Conservation (phyloP, 2,888 invertebrate species). For the Deilephila elpenor region DNA sequence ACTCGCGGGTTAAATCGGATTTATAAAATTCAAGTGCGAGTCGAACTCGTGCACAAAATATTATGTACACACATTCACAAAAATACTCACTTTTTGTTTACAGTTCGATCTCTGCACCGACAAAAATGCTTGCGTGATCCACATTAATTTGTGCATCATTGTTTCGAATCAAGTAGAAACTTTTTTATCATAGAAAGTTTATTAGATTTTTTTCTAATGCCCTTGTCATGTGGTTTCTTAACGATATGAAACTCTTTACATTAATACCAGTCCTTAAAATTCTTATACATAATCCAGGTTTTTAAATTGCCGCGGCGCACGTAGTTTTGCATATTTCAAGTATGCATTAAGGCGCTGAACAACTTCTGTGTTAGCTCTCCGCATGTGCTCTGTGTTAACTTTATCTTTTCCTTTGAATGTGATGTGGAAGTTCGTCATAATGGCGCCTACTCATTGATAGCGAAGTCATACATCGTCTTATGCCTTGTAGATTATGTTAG, state of each 20-base stretch:
- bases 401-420: slow-evolving; percentile 27
- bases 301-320: slow-evolving; percentile 41
- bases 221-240: too few relatives aligned
- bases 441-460: slow-evolving; percentile 11
- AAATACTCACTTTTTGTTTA: too few relatives aligned
- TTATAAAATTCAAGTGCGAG: too few relatives aligned
- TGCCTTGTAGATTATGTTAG: not conserved
- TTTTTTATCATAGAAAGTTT: too few relatives aligned
- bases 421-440: not conserved
- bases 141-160: too few relatives aligned
- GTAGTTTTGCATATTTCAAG: slow-evolving; percentile 53
- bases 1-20: too few relatives aligned
- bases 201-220: too few relatives aligned
- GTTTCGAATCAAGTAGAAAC: too few relatives aligned
- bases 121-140: too few relatives aligned
- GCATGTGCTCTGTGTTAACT: slow-evolving; percentile 38
- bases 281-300: not conserved
- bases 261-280: not conserved
- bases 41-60: too few relatives aligned
- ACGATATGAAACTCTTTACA: not conserved
- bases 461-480: not conserved
- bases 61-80: too few relatives aligned
- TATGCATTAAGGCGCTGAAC: slow-evolving; percentile 42
- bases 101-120: too few relatives aligned
- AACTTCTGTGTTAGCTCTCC: slow-evolving; percentile 39